These are phyloP conservation scores for Anser cygnoides DNA, from an alignment of 2,113 vertebrate genomes.

Conservation along the genomic window DNA sequence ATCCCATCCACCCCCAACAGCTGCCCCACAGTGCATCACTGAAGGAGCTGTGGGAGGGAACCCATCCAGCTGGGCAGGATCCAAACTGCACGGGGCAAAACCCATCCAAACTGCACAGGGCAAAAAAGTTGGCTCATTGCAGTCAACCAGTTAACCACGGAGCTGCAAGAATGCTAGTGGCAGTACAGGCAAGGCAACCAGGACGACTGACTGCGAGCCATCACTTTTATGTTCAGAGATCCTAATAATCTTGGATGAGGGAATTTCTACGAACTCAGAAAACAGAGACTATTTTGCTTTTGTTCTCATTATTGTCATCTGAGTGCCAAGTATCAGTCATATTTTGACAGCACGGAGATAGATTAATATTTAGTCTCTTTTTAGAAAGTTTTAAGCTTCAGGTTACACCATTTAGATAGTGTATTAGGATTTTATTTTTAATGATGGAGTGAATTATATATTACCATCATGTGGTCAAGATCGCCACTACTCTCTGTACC, in stretches of 20 bases:
- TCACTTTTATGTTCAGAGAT: neutral
- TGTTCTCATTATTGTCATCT: neutral
- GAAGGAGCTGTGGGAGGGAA: neutral
- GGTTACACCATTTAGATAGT: neutral
- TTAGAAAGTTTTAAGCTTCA: neutral
- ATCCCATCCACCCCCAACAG: neutral
- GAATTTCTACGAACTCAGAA: neutral
- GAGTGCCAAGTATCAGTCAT: neutral
- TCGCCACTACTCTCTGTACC: neutral
- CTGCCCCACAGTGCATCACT: accelerated
- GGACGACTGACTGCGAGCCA: neutral
- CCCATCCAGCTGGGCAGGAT: neutral
- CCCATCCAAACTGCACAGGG: neutral
- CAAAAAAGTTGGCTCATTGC: neutral
- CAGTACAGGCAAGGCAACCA: neutral
- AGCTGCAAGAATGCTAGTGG: neutral
- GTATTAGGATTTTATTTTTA: neutral
- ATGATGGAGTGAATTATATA: neutral
- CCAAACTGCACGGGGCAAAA: neutral
- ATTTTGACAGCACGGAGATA: neutral
- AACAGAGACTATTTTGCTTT: neutral
- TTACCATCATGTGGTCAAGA: neutral
- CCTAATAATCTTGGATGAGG: accelerated
- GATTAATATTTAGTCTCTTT: neutral
- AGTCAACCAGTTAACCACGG: neutral